These are phyloP conservation scores for Euzetes globulus DNA, from an alignment of 2,888 invertebrate genomes.

Conservation along the genomic window DNA sequence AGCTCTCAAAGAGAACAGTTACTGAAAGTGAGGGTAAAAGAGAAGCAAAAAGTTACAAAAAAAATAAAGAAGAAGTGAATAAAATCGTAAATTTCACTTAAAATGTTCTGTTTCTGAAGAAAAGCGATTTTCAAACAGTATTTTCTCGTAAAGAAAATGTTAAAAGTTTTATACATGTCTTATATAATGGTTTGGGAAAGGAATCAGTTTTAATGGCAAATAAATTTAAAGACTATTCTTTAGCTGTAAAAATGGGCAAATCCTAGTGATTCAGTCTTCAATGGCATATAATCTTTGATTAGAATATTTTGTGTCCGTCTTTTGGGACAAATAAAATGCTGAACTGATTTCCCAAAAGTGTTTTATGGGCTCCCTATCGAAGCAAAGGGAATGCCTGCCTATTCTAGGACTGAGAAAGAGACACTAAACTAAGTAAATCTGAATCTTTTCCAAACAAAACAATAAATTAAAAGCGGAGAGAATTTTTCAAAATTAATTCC, in stretches of 20 bases:
- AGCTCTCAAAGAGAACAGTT: not conserved
- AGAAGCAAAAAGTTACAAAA: not conserved
- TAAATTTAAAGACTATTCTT: not conserved
- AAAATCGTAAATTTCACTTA: slow-evolving; percentile 6
- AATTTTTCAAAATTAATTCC: no score
- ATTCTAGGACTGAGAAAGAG: not conserved
- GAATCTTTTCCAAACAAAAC: no score
- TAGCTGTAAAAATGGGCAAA: not conserved
- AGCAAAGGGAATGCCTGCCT: not conserved
- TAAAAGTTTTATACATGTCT: not conserved
- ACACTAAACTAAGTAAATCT: no score
- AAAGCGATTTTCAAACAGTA: not conserved
- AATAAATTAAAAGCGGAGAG: no score
- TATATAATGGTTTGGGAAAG: not conserved
- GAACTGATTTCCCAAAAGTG: slow-evolving; percentile 19
- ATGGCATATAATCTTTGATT: slow-evolving; percentile 8
- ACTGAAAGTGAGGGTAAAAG: not conserved
- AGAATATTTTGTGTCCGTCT: not conserved
- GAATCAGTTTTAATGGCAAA: not conserved
- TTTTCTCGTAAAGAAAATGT: not conserved
- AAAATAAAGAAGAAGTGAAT: not conserved
- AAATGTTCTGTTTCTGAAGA: not conserved
- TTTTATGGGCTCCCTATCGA: not conserved
- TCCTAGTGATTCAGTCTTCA: not conserved
- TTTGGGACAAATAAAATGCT: slow-evolving; percentile 7